Base-by-base conservation (phyloP, 2,888 invertebrate species). In the Pharmacophagus antenor region DNA sequence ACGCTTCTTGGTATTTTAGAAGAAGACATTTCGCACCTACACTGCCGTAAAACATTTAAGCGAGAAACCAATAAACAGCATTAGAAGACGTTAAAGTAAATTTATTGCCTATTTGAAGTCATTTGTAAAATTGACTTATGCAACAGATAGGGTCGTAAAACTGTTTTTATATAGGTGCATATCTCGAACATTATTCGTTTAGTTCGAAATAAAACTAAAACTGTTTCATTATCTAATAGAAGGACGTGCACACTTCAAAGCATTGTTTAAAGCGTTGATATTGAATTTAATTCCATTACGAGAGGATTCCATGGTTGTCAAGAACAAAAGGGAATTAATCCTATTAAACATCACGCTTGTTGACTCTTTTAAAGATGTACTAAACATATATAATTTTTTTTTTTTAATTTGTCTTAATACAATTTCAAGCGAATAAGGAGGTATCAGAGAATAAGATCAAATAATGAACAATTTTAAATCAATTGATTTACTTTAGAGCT, bases 261-360 rank as follows among this genome's bases (percentile, higher is more conserved):
- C 65, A 67, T 67, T 67, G 67, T 68, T 62, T 67, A 69, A 73
- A 66, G 63, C 62, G 67, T 70, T 69, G 69, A 71, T 73, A 72
- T 68, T 72, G 69, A 73, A 73, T 74, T 76, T 77, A 77, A 79
- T 79, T 77, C 73, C 73, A 77, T 79, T 76, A 77, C 67, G 59
- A 67, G 67, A 67, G 68, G 67, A 68, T 67, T 65, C 61, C 57
- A 67, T 64, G 62, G 61, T 66, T 64, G 64, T 62, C 63, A 67
- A 70, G 74, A 74, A 80, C 76, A 78, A 78, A 75, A 68, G 72
- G 65, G 67, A 70, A 70, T 72, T 73, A 71, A 76, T 71, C 73
- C 73, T 70, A 72, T 76, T 73, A 75, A 71, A 74, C 72, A 76
- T 73, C 73, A 69, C 67, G 64, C 68, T 44, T 52, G 56, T 52